Base-by-base conservation (phyloP, 2,888 invertebrate genomes). In the Dusona sp. region DNA sequence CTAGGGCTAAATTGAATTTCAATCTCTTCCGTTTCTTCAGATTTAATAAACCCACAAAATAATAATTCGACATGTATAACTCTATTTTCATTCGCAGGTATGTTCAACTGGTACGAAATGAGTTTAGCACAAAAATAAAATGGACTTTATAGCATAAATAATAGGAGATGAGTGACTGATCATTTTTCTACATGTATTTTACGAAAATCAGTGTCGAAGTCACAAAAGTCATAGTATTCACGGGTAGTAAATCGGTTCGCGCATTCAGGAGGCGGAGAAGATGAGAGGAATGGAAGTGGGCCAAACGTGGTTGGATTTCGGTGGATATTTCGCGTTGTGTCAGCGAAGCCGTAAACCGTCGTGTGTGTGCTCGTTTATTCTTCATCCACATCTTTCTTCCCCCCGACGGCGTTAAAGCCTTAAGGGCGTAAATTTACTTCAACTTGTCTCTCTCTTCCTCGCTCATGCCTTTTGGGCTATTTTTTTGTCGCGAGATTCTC, bases 291-390 rank as follows among this genome's bases (percentile, higher is more conserved):
- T 84, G 87, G 86, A 88, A 87, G 81, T 83, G 87, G 88, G 89
- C 88, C 87, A 88, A 88, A 83, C 81, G 84, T 65, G 73, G 70
- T 84, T 57, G 70, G 36, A 70, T 86, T 86, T 82, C 73, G 81
- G 54, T 57, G 72, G 51, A 81, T 64, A 67, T 70, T 77, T 45
- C 74, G 79, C 84, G 79, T 79, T 83, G 86, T 88, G 88, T 89
- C 88, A 89, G 83, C 89, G 83, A 70, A 87, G 87, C 85, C 84
- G 87, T 89, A 88, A 89, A 89, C 84, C 87, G 86, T 78, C 80
- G 79, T 83, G 81, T 79, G 84, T 54, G 80, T 87, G 68, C 82
- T 48, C 77, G 68, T 64, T 67, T 78, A 65, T 78, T 67, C 67
- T 38, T 78, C 67, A 16, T 42, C 51, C 80, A 77, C 80, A 67